Base-by-base conservation (phyloP, 2,797 vertebrate genomes). In the Cetoscarus ocellatus region DNA sequence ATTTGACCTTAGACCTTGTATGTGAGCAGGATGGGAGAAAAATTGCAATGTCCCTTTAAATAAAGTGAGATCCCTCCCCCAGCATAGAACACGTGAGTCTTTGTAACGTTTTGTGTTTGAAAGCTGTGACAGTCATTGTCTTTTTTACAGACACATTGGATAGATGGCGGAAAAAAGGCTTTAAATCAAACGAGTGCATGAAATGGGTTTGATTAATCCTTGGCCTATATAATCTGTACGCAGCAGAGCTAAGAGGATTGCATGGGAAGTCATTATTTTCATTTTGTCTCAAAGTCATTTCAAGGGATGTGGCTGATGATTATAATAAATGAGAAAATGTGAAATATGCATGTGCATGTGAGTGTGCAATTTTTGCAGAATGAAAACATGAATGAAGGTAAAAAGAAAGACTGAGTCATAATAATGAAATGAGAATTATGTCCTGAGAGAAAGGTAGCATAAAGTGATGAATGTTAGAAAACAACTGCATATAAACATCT, bases 131-230 rank as follows among this genome's bases (percentile, higher is more conserved):
- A 19, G 3, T 38, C 27, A 19, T 14, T 59, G 39, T 4, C 50
- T 70, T 42, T 56, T 42, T 67, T 60, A 35, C 5, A 35, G 15
- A 36, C 18, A 8, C 2, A 15, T 7, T 8, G n/a, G 10, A 53
- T 43, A 61, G 6, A 57, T 36, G 48, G 40, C 19, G 18, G 55
- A 76, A 36, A 53, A 70, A 3, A 64, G 47, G 53, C 42, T 81
- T 81, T 74, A 61, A 55, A 75, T 79, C 48, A 70, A 71, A 77
- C 35, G 45, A 78, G 70, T 75, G 71, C 77, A 42, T 62, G 48
- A 43, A 67, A 77, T 71, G 56, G 47, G 44, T 45, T 73, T 35
- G 5, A 61, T 57, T 73, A 79, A 84, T 79, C 64, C 63, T 61
- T 38, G 0, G 27, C 60, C 48, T 80, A 77, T 72, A 35, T 61